Evolutionary conservation across 1,140 invertebrate genomes (phyloP).

Genomic region (Eumeta japonica): DNA sequence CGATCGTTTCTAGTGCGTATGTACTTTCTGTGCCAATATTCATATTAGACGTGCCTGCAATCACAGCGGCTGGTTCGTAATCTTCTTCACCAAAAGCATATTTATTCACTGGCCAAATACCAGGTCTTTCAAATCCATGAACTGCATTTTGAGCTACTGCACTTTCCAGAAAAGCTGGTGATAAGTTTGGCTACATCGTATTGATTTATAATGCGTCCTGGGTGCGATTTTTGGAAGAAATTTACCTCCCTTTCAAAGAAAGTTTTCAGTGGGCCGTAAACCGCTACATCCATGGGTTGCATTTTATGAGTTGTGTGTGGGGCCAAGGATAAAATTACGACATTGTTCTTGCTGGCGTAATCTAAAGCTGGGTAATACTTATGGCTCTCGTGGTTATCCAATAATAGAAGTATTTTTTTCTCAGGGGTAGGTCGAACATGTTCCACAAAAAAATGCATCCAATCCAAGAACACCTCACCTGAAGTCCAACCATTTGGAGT

Average conservation of each 20-base stretch:
- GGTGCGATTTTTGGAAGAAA: too few relatives aligned
- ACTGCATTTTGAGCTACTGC: conserved; percentile 31
- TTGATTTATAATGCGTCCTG: conserved; percentile 18
- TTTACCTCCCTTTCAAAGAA: too few relatives aligned
- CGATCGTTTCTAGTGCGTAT: conserved; percentile 35
- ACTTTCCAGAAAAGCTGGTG: conserved; percentile 30
- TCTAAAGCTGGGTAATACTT: conserved; percentile 13
- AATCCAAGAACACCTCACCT: conserved; percentile 18
- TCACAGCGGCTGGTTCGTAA: conserved; percentile 19
- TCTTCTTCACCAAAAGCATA: conserved; percentile 30
- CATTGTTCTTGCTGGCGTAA: conserved; percentile 10
- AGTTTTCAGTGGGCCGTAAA: conserved; percentile 23
- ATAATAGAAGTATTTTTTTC: conserved; percentile 13
- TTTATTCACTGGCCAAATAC: conserved; percentile 34
- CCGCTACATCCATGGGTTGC: conserved; percentile 36
- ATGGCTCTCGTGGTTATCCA: conserved; percentile 13
- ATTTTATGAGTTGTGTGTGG: conserved; percentile 27
- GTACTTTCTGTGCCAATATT: conserved; percentile 21
- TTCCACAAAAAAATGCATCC: conserved; percentile 18
- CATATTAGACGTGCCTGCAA: conserved; percentile 42
- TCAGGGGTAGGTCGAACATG: conserved; percentile 8
- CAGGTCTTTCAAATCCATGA: conserved; percentile 31
- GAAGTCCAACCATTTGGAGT: conserved; percentile 18
- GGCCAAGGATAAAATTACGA: too few relatives aligned
- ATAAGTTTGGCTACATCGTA: too few relatives aligned